Evolutionary conservation across 92 coral and sea anemone species (phyloP).

Genomic region (Phymanthus crucifer): DNA sequence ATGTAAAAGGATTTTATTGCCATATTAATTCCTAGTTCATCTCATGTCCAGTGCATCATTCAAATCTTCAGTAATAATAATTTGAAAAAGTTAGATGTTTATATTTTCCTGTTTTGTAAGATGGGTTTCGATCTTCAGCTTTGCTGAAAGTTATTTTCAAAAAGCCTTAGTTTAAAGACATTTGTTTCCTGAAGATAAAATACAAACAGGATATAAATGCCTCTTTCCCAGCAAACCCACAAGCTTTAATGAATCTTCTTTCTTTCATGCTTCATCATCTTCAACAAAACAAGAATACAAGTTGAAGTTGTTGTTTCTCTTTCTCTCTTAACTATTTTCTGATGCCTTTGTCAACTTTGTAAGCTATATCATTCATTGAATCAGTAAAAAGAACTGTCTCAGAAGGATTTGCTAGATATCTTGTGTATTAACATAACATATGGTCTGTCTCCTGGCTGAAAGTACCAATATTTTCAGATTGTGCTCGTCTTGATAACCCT

Average conservation of each 20-base stretch:
- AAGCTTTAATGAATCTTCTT: neutral
- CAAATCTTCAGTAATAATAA: neutral
- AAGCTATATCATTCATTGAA: neutral
- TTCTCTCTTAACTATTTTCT: neutral
- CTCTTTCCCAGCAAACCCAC: neutral
- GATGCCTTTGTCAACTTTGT: neutral
- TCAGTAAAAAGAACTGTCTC: neutral
- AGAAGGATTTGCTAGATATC: neutral
- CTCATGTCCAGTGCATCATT: neutral
- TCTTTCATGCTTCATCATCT: neutral
- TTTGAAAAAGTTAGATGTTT: neutral
- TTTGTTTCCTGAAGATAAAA: neutral
- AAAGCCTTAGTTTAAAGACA: neutral
- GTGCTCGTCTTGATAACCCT: neutral
- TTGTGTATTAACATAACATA: neutral
- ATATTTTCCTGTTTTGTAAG: neutral
- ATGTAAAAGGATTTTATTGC: neutral
- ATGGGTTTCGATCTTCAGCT: neutral
- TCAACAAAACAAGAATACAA: neutral
- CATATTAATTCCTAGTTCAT: neutral
- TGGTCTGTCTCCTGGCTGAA: neutral
- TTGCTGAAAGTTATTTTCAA: neutral
- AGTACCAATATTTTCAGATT: neutral
- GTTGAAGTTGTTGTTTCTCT: neutral
- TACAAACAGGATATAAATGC: conserved; percentile 1